Percentiles rank a stretch among this genome's conserved stretches.
phyloP scores from a whole-genome alignment of 2,113 vertebrate genomes.

The Furnarius figulus region DNA sequence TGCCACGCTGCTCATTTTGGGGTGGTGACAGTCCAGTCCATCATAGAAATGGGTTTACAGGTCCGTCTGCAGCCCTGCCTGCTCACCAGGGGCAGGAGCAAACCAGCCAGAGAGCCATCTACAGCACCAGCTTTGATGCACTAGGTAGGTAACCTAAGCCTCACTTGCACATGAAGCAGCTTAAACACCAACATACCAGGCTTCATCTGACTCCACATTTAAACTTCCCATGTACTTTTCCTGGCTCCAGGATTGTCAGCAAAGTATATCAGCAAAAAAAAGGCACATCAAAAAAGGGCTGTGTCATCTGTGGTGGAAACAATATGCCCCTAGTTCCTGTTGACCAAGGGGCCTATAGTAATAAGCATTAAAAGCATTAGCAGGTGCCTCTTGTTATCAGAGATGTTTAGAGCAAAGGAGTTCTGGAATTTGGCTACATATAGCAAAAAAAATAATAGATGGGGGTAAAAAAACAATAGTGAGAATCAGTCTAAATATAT shows the following conservation, averaged over 20 bases:
- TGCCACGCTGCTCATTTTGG: neutral
- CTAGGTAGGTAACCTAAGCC: neutral
- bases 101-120: neutral
- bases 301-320: neutral
- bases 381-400: neutral
- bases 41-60: neutral
- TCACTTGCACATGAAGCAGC: rapidly evolving
- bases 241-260: neutral
- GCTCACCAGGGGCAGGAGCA: neutral
- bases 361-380: rapidly evolving
- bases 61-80: neutral
- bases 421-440: neutral
- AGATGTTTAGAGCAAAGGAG: neutral
- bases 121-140: rapidly evolving
- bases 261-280: neutral
- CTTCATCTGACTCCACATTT: neutral
- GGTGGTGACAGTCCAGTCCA: too few species aligned
- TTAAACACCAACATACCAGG: neutral
- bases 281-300: neutral
- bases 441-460: neutral
- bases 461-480: rapidly evolving
- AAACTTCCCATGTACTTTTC: neutral
- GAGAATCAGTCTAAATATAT: neutral
- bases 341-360: neutral
- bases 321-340: neutral